Evolutionary conservation across 2,888 invertebrate species (phyloP), one percentile per base, ranked within the genome.

Genomic region (Leptinotarsa haldemani): DNA sequence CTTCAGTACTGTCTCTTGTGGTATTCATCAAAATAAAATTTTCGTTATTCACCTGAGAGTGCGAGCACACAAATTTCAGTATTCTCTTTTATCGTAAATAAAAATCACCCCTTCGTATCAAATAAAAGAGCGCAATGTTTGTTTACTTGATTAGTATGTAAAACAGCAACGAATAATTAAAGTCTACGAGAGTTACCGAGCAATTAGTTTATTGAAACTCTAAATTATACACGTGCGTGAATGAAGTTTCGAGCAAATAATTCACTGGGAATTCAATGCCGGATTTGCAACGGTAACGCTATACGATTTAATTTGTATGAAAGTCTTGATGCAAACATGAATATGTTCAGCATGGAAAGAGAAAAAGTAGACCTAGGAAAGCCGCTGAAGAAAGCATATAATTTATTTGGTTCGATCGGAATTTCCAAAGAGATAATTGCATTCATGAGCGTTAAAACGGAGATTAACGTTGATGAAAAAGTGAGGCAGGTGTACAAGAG

Each of bases 151-250:
- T 61, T 61, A 61, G 61, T 30, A 61, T 61, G 40, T 61, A 61
- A 61, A 61, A 61, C 40, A 61, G 61, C 25, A 61, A 40, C 61
- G 61, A 61, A 61, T 61, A 61, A 61, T 61, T 61, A 30, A 25
- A 61, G 61, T 61, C 30, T 30, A 40, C n/a, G 12, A n/a, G 20
- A 61, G 61, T 61, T 61, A 61, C 61, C n/a, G 30, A 61, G n/a
- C 61, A 61, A 61, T 61, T 61, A 61, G 61, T 61, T 61, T 61
- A 61, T 61, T 61, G 61, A 61, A 61, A 61, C 61, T 61, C 61
- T 30, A 61, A 61, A 61, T 61, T 61, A 61, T 61, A 61, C 30
- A 25, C 40, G 40, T 61, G 61, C 61, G 61, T 61, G 61, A 61
- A 61, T 40, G 61, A 40, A 61, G 61, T 61, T 61, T 40, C 40